Evolutionary conservation across 2,113 vertebrate species (phyloP).

Genomic region (Forbesichthys papilliferus): DNA sequence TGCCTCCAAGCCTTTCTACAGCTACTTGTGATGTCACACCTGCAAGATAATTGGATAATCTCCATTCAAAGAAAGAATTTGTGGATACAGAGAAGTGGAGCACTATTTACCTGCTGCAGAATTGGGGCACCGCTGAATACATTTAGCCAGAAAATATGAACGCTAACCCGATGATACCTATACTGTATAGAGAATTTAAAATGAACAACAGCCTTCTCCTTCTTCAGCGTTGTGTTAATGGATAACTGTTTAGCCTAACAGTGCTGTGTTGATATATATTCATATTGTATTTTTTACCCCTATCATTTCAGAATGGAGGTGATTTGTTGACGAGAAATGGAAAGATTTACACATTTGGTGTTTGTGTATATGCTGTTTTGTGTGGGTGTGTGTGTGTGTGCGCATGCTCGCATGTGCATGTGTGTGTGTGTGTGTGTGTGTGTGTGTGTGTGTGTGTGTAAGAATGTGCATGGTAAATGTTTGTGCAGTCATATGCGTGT

Average conservation of each 20-base stretch:
- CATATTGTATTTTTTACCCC: background rate
- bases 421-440: conserved; percentile 32
- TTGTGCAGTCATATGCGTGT: background rate
- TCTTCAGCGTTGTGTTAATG: conserved; percentile 25
- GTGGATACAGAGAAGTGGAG: conserved; percentile 45
- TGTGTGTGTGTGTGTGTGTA: background rate
- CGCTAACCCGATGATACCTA: conserved; percentile 11
- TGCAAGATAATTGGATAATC: conserved; percentile 74
- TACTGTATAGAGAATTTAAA: conserved; percentile 7
- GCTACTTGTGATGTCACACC: conserved; percentile 68
- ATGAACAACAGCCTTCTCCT: conserved; percentile 25
- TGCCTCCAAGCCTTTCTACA: conserved; percentile 59
- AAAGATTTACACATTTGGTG: background rate
- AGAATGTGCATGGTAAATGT: too few species aligned
- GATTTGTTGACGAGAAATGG: background rate
- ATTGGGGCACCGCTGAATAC: conserved; percentile 34
- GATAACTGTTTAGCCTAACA: conserved; percentile 11
- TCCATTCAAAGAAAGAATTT: conserved; percentile 58
- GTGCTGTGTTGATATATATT: too few species aligned
- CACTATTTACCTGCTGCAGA: conserved; percentile 49
- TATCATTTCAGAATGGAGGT: too few species aligned
- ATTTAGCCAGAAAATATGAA: conserved; percentile 30
- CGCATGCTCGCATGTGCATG: conserved; percentile 1
- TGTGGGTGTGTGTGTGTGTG: background rate
- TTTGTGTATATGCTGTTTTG: conserved; percentile 8